Evolutionary conservation across 1,140 invertebrate species (phyloP), one percentile per base, ranked within the genome.

Genomic region (Theocolax elegans): DNA sequence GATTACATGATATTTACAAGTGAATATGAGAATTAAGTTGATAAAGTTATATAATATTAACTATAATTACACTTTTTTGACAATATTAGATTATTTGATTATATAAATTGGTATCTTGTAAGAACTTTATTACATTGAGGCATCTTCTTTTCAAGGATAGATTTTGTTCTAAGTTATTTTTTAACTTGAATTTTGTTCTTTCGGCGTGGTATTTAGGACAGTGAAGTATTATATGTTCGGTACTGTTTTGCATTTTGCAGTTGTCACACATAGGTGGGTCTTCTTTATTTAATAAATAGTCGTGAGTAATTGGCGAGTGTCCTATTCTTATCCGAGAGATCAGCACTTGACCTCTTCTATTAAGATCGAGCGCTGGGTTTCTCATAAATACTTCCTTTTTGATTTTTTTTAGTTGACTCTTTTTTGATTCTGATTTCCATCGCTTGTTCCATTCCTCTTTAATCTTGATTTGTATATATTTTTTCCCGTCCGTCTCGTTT

Each of bases 191-290:
- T 8, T 38, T 38, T 38, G 6, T 9, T 3, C 49, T 21, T 53
- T 53, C 49, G 79, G 78, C 80, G 56, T 66, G 3, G 46, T 49
- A 42, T 19, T 46, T 48, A 38, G 25, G 19, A 29, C 31, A 56
- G 0, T 38, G n/a, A 2, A 19, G 1, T n/a, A 56, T 4, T 2
- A 38, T 56, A 10, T 56, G 53, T 38, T 56, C 53, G n/a, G 38
- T 15, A 19, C 23, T 56, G n/a, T 19, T n/a, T 17, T 1, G 13
- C 0, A 9, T 13, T 15, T 38, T n/a, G 17, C 53, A 56, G 12
- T 9, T 38, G 2, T 56, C 17, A 21, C 53, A 56, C 38, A 19
- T 2, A 1, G 53, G 53, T n/a, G 53, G 29, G 0, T 38, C 19
- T 31, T 56, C 31, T 17, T 56, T 56, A 7, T 35, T 35, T 19